These are phyloP conservation scores for Rachycentron canadum DNA, from an alignment of 2,797 vertebrate species.

Conservation along the genomic window DNA sequence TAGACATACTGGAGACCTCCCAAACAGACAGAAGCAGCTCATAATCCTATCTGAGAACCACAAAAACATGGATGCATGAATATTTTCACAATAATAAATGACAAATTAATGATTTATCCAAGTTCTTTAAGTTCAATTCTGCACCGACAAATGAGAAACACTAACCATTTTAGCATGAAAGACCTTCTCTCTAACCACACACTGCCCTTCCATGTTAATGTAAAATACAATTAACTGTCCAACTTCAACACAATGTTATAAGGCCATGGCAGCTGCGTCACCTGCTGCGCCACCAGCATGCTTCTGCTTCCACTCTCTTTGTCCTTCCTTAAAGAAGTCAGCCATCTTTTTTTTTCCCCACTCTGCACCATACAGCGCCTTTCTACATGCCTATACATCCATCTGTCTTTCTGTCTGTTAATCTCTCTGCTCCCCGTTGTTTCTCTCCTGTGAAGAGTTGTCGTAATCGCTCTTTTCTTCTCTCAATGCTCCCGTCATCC, in stretches of 20 bases:
- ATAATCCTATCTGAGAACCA: no score
- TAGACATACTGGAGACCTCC: no score
- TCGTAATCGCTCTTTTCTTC: conserved; percentile 46
- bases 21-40: no score
- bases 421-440: conserved; percentile 40
- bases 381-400: neutral
- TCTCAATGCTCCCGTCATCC: conserved; percentile 1
- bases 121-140: no score
- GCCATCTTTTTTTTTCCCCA: neutral
- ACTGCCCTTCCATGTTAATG: neutral
- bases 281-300: neutral
- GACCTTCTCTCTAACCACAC: neutral
- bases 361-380: neutral
- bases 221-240: no score
- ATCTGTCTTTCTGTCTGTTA: conserved; percentile 2
- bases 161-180: no score
- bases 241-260: neutral
- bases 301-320: neutral
- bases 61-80: no score
- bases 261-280: neutral
- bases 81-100: no score
- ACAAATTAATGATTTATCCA: no score
- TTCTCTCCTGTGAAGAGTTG: conserved; percentile 48
- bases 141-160: no score
- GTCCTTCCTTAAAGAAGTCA: neutral